Evolutionary conservation across 2,797 vertebrate species (phyloP).

Genomic region (Pangasius mekongensis): DNA sequence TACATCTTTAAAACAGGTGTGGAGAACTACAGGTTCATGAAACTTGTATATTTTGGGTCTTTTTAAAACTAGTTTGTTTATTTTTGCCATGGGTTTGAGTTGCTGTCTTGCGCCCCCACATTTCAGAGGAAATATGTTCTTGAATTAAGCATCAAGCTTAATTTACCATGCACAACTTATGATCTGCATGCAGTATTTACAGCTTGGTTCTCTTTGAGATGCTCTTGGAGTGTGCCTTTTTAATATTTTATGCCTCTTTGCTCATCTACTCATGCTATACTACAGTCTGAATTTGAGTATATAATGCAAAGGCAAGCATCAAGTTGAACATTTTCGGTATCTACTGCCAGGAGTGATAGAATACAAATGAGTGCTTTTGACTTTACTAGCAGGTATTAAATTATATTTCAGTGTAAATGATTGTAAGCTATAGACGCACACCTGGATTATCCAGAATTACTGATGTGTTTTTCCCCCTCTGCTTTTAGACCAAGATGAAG

Average conservation of each 20-base stretch:
- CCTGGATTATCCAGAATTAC: background rate
- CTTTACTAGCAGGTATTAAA: background rate
- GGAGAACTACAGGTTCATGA: background rate
- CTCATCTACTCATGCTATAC: background rate
- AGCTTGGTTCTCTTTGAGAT: background rate
- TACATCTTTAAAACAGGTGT: background rate
- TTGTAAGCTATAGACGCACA: background rate
- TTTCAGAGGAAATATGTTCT: background rate
- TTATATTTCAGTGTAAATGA: background rate
- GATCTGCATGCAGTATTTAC: background rate
- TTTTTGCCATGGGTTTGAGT: background rate
- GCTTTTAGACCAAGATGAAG: slow-evolving; percentile 95
- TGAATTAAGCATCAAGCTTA: background rate
- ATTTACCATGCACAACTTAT: background rate
- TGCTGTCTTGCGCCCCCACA: background rate
- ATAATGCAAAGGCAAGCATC: background rate
- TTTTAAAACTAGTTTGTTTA: background rate
- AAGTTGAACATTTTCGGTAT: background rate
- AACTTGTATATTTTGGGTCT: background rate
- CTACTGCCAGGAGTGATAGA: background rate
- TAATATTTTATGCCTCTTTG: background rate
- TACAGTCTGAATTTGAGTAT: background rate
- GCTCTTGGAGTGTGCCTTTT: background rate
- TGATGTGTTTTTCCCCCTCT: background rate
- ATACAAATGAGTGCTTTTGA: background rate